Evolutionary conservation across 2,888 invertebrate species (phyloP), one percentile per base, ranked within the genome.

Genomic region (Elysia crispata): DNA sequence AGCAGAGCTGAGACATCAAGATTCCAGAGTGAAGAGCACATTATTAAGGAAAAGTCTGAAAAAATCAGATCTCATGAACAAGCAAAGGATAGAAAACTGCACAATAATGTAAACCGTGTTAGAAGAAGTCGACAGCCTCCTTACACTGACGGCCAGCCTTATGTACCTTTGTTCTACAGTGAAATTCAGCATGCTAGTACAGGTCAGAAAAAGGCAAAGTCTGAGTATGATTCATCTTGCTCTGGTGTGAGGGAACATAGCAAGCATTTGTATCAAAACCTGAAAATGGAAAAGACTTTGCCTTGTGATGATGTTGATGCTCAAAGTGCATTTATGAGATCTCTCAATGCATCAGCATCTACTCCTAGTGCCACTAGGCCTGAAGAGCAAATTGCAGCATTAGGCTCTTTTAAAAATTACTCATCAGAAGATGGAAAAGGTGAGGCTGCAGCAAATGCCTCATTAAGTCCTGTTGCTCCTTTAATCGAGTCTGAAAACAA

Each of bases 151-250:
- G 33, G 41, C 11, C 25, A 67, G 30, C 67, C 31, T 11, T 76
- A 76, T 67, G 67, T 76, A 28, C 76, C 76, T 54, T 67, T 54
- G 49, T 76, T 76, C 41, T 64, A 76, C 62, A 28, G 67, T 20
- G 41, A 41, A 3, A n/a, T 67, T 49, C 15, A 15, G n/a, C 31
- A 49, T 30, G 54, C 18, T 28, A 50, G 28, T 1, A 13, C 49
- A 13, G 62, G 33, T 15, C 60, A 28, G n/a, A 67, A 23, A 30
- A 50, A 41, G 18, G 11, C 25, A 28, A 67, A 30, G 13, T 49
- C 67, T n/a, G 20, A 23, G 33, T 15, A 20, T 23, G 25, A 5
- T 5, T 18, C 3, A 60, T 5, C 6, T 15, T 25, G 1, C 62
- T 64, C 49, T 41, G 33, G 15, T 18, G 49, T 49, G 30, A 60